Evolutionary conservation across 2,113 vertebrate genomes (phyloP), one percentile per base, ranked within the genome.

Genomic region (Amazona guildingii): DNA sequence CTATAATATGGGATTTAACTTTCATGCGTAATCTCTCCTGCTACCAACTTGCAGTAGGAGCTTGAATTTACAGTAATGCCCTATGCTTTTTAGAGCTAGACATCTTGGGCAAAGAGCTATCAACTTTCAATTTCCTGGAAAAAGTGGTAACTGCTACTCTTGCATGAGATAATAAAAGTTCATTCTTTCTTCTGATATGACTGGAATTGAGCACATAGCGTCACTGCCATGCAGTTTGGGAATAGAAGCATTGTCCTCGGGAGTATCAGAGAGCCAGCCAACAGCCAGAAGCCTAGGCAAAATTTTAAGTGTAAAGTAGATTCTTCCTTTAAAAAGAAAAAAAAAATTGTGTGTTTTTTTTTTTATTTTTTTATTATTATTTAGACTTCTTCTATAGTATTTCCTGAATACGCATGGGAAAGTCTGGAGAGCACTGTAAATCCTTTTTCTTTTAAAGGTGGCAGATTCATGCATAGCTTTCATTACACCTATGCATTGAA

Each of bases 401-500:
- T 92, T 86, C 39, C 29, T 27, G 27, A 62, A 28, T 25, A 20
- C 28, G 6, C 35, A 17, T 2, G 31, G 18, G 16, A 28, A 73
- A 80, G 11, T 17, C 33, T 44, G 44, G 52, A 49, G 61, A 67
- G 28, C 1, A 2, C 13, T 69, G 90, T 7, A 63, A 70, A 81
- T 46, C 11, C 4, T 46, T 90, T 67, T 43, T 11, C 18, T 86
- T 83, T 66, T 37, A 41, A 94, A 49, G 3, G 3, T 2, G 7
- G 18, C 31, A 73, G 82, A 90, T 37, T 20, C 63, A 13, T 0
- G 0, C 4, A 0, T 0, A 48, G 23, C 18, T 76, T 83, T 52
- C 41, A 48, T 54, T n/a, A 12, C 5, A 37, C 49, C 67, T 70
- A 10, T 25, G 18, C 17, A 18, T 66, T 27, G 49, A 83, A 88